Evolutionary conservation across 2,113 vertebrate species (phyloP), one percentile per base, ranked within the genome.

Genomic region (Trinectes maculatus): DNA sequence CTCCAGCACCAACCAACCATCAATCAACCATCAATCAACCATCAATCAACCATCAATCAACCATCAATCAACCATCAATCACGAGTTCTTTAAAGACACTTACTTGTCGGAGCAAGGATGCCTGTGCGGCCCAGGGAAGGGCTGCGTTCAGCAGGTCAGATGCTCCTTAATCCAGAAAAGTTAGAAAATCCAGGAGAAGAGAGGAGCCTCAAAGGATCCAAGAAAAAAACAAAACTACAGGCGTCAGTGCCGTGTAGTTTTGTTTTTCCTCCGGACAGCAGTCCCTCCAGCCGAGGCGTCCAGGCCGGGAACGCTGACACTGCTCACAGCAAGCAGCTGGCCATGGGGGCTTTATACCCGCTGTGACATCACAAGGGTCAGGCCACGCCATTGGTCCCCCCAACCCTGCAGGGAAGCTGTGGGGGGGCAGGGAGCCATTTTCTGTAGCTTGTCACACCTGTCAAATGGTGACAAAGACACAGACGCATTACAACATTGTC

Each of bases 201-300:
- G 91, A 90, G 91, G 93, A 94, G 92, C 95, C 96, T 95, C 92
- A 89, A 92, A 83, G 91, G 85, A 89, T 83, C 83, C 86, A 87
- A 94, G 29, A 40, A 69, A 66, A 64, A 94, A 97, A 96, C 96
- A 97, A 96, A 99, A 97, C 96, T 95, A 97, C 97, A 96, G 96
- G 77, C 88, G 59, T 82, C 60, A 29, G 29, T 68, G 91, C 92
- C 91, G 93, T 95, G 96, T 96, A 95, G 97, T 98, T 98, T 93
- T 97, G 96, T 92, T 95, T 94, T 93, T 89, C 62, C 80, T 93
- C 90, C 93, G 92, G 36, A 84, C 94, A 86, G 96, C 96, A 96
- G 96, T 97, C 94, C 97, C 96, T 96, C 97, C 96, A 99, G 96
- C 97, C 95, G 96, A 99, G 96, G 96, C 94, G 94, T 87, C 80